Evolutionary conservation across 2,113 vertebrate species (phyloP), one percentile per base, ranked within the genome.

Genomic region (Xiphophorus maculatus): DNA sequence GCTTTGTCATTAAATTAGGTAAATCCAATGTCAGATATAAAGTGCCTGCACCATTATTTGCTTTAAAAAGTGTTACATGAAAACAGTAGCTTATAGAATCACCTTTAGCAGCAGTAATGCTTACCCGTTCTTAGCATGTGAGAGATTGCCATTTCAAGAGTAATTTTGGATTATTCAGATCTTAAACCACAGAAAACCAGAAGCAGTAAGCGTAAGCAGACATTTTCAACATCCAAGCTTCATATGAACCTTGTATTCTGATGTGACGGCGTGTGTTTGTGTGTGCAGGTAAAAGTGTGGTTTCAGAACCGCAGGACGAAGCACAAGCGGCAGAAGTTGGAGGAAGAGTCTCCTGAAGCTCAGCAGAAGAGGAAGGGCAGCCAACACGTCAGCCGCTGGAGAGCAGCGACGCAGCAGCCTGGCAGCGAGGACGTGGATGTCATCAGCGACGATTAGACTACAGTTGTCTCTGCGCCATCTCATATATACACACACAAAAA

Each of bases 251-350:
- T 25, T 25, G 22, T 58, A 10, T 63, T 6, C 4, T 25, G 25
- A 12, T 14, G 33, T 40, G 64, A n/a, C 33, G 27, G 22, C 37
- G 25, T 70, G 30, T 28, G 10, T 35, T 22, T 70, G 30, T 60
- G 30, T 28, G 10, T 48, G 22, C 85, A 95, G 95, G 95, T 95
- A 65, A 95, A 95, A 77, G 95, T 96, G 0, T 96, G 95, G 95
- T 96, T 96, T 74, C 95, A 96, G 93, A 96, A 96, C 87, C 91
- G 95, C 71, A 79, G 95, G 89, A 96, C 95, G 8, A 96, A 96
- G 74, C 94, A 96, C 92, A 96, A 96, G 81, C 90, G 95, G 22
- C 95, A 96, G 91, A 96, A 96, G 88, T 64, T 96, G 91, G 95
- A 96, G 77, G 95, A 96, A 15, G 95, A 95, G 79, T 91, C 93